phyloP scores from a whole-genome alignment of 2,888 invertebrate genomes.

The Leistus spinibarbis region DNA sequence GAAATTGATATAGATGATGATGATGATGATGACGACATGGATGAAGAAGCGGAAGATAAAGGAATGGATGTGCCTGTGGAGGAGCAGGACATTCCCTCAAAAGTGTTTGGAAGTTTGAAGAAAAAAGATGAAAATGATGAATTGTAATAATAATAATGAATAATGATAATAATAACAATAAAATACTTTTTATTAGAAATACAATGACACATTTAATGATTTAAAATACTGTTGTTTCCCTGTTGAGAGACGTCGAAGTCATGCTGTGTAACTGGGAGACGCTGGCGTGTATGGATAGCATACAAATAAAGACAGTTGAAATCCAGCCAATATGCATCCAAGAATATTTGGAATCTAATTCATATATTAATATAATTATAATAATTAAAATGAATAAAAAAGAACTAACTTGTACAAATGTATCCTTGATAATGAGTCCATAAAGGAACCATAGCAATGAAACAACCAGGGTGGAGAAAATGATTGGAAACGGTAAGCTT shows the following conservation, averaged over 20 bases:
- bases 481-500: slow-evolving; percentile 86
- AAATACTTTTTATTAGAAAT: slow-evolving; percentile 15
- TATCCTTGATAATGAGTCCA: slow-evolving; percentile 77
- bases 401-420: slow-evolving; percentile 74
- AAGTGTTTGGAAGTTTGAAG: slow-evolving; percentile 88
- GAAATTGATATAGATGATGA: slow-evolving; percentile 82
- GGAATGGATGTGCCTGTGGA: slow-evolving; percentile 71
- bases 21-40: slow-evolving; percentile 65
- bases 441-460: slow-evolving; percentile 85
- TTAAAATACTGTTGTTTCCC: neutral
- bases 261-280: slow-evolving; percentile 24
- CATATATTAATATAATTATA: neutral
- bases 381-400: slow-evolving; percentile 15
- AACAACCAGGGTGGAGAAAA: slow-evolving; percentile 81
- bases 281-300: slow-evolving; percentile 63
- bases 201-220: slow-evolving; percentile 4
- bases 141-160: neutral
- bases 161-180: slow-evolving; percentile 8
- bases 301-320: slow-evolving; percentile 78
- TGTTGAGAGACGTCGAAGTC: neutral
- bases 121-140: slow-evolving; percentile 45
- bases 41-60: slow-evolving; percentile 59
- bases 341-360: slow-evolving; percentile 80
- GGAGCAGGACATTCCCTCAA: slow-evolving; percentile 83
- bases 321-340: slow-evolving; percentile 73